Evolutionary conservation across 2,797 vertebrate genomes (phyloP), one percentile per base, ranked within the genome.

Genomic region (Coreius guichenoti): DNA sequence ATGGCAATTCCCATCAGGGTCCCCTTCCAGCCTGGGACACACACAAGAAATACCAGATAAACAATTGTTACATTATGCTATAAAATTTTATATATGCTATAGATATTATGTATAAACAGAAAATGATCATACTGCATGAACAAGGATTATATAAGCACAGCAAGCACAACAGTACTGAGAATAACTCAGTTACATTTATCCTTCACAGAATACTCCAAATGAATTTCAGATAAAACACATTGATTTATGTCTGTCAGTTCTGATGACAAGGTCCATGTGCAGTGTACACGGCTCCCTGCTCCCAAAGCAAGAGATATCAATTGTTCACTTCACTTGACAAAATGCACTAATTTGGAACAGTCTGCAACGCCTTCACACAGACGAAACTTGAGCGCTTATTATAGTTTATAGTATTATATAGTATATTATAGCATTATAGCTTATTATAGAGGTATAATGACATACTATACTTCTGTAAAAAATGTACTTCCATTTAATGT

Each of bases 1-100:
- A 96, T 95, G 1, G 97, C 96, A 79, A 98, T 93, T 29, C 97
- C 97, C 92, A 96, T 91, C 89, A 99, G 77, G 0, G 97, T 99
- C 43, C 98, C 98, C 89, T 89, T 97, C 97, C 97, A 99, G 13
- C 98, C 98, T 99, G 91, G 31, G 23, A 72, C 56, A 65, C 8
- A 86, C 39, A 86, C 73, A 83, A 76, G 17, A 68, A 31, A 68
- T 31, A 54, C 14, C 23, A 43, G 54, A 72, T 58, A 81, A 56
- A 74, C 67, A 56, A 33, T 36, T 26, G 3, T 17, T 36, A 80
- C 31, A 56, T 45, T 17, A 45, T n/a, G 61, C 21, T 17, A 23
- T 17, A 43, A n/a, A n/a, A n/a, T n/a, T n/a, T n/a, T n/a, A n/a
- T n/a, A n/a, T n/a, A n/a, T n/a, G 39, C 8, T 43, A 43, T 43